phyloP scores from a whole-genome alignment of 2,797 vertebrate genomes.

The Trichosurus vulpecula region DNA sequence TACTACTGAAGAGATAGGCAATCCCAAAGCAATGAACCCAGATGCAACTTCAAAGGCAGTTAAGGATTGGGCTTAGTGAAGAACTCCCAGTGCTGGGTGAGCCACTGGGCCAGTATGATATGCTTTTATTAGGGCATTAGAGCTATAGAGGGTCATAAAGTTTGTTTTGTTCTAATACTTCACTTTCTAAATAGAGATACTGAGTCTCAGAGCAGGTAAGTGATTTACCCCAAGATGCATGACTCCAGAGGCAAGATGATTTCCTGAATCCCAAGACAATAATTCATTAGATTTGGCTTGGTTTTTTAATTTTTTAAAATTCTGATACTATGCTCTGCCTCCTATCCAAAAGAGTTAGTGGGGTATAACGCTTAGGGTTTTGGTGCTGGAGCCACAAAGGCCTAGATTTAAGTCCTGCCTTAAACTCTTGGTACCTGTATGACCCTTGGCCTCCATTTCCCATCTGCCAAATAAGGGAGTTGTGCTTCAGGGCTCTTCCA shows the following conservation, averaged over 20 bases:
- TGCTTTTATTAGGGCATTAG: not conserved
- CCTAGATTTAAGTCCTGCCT: not conserved
- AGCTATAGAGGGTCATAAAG: not conserved
- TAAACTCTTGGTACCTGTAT: fast-evolving
- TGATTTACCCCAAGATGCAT: not conserved
- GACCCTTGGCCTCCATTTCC: not conserved
- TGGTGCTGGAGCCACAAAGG: not conserved
- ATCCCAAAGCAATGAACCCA: not conserved
- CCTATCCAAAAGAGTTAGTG: not conserved
- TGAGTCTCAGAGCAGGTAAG: not conserved
- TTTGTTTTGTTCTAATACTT: not conserved
- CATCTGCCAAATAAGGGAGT: not conserved
- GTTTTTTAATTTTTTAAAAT: not conserved
- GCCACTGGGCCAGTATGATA: not conserved
- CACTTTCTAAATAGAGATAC: not conserved
- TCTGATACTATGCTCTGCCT: not conserved
- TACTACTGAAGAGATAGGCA: not conserved
- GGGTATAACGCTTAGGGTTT: too few relatives aligned
- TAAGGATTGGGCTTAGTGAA: not conserved
- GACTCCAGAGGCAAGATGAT: not conserved
- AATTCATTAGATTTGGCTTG: not conserved
- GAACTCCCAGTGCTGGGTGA: not conserved
- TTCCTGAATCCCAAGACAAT: not conserved
- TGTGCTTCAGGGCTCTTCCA: not conserved
- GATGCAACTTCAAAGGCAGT: not conserved